phyloP scores from a whole-genome alignment of 2,113 vertebrate genomes.

The Austrofundulus limnaeus region DNA sequence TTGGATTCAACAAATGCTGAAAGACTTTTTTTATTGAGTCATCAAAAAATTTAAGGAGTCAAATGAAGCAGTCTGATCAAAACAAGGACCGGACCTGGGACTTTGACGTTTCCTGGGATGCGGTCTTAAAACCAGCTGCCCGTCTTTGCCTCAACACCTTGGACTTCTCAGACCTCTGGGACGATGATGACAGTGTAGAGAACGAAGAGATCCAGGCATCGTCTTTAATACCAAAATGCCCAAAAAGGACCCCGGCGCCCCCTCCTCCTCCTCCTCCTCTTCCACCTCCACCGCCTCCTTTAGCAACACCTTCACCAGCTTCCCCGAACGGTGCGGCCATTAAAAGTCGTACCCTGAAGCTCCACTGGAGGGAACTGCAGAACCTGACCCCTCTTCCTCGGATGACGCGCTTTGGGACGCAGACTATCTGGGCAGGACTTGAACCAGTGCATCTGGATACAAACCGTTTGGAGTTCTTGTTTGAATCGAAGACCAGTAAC shows the following conservation, averaged over 20 bases:
- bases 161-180: slow-evolving; percentile 82
- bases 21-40: not conserved
- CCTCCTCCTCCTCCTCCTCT: slow-evolving; percentile 47
- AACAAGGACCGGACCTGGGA: slow-evolving; percentile 49
- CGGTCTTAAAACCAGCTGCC: slow-evolving; percentile 40
- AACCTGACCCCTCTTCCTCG: slow-evolving; percentile 71
- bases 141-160: slow-evolving; percentile 72
- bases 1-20: not conserved
- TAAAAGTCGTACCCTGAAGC: slow-evolving; percentile 68
- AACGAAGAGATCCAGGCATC: slow-evolving; percentile 37
- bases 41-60: not conserved
- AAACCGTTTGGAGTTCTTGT: slow-evolving; percentile 71
- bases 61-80: slow-evolving; percentile 70
- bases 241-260: slow-evolving; percentile 18
- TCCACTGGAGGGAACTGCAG: slow-evolving; percentile 78
- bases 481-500: slow-evolving; percentile 66
- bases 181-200: slow-evolving; percentile 74
- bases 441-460: slow-evolving; percentile 75
- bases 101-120: slow-evolving; percentile 59
- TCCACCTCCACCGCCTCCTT: slow-evolving; percentile 45
- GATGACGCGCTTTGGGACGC: slow-evolving; percentile 75
- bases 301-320: slow-evolving; percentile 26
- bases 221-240: not conserved
- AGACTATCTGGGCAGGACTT: slow-evolving; percentile 78
- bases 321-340: not conserved